Base-by-base conservation (phyloP, 1,140 invertebrate genomes). In the Helicorthomorpha holstii region DNA sequence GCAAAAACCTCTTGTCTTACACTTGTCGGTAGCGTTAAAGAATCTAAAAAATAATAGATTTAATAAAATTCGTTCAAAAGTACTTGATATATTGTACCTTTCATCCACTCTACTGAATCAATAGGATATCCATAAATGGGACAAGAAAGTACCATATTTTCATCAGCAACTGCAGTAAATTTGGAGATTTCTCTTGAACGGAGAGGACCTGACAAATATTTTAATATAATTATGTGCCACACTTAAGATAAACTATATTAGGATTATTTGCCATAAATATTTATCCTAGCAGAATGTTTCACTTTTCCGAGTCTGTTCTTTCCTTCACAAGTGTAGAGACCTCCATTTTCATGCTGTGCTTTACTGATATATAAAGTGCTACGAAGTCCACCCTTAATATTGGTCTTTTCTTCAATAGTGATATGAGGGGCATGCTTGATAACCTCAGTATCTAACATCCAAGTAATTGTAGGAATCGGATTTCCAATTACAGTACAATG, bases 91-190 rank as follows among this genome's bases (percentile, higher is more conserved):
- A 46, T 19, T 46, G 25, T 46, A 76, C 73, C 88, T 70, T 87
- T 78, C 68, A 91, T 88, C 91, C 92, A 96, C 14, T 85, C 81
- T 57, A 95, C 89, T 38, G 82, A 82, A 58, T 91, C 83, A 57
- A 95, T 88, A 3, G 92, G 92, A 66, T 92, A 89, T 49, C 92
- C 92, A 57, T 90, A 89, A 12, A 94, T 89, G 3, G 90, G 88
- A 63, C 91, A 95, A 54, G 85, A 84, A 0, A 92, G 83, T 49
- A 85, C 75, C 51, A 93, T 73, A 14, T 78, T 85, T 63, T 92
- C 86, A 54, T 88, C 89, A 42, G 91, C 89, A 4, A 94, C 89
- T 41, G 94, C 91, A 25, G 88, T 86, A 62, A 91, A 83, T 67
- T 95, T 94, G 62, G 89, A 85, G 86, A 92, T 92, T 26, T 83